These are phyloP conservation scores for Diarsia mendica DNA, from an alignment of 2,888 invertebrate genomes.

Conservation along the genomic window DNA sequence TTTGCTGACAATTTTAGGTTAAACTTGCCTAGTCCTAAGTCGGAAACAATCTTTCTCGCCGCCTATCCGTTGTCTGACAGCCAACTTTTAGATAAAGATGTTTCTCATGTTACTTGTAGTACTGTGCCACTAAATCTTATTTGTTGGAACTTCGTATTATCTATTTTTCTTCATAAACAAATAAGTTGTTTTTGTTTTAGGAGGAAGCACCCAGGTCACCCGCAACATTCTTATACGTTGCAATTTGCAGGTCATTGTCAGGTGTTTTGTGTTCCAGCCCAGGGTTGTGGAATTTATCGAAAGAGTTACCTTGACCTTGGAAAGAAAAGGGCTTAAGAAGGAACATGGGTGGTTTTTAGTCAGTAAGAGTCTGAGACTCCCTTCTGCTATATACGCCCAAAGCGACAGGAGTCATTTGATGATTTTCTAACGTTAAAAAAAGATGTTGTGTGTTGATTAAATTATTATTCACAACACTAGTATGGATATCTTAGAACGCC, in stretches of 20 bases:
- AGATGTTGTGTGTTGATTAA: background rate
- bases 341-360: too few species aligned
- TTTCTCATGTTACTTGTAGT: conserved; percentile 55
- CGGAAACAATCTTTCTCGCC: conserved; percentile 61
- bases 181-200: conserved; percentile 16
- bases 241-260: background rate
- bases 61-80: conserved; percentile 51
- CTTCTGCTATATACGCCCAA: too few species aligned
- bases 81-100: conserved; percentile 57
- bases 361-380: too few species aligned
- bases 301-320: too few species aligned
- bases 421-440: too few species aligned
- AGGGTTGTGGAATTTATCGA: too few species aligned
- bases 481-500: background rate
- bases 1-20: conserved; percentile 35
- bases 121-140: conserved; percentile 46
- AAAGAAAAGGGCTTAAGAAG: too few species aligned
- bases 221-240: background rate
- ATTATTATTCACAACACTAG: background rate
- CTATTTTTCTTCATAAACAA: conserved; percentile 26
- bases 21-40: conserved; percentile 42
- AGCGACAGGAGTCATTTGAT: too few species aligned
- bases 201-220: background rate
- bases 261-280: too few species aligned
- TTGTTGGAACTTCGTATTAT: conserved; percentile 34